These are phyloP conservation scores for Parapsyche elsis DNA, from an alignment of 1,140 invertebrate genomes.

Conservation along the genomic window DNA sequence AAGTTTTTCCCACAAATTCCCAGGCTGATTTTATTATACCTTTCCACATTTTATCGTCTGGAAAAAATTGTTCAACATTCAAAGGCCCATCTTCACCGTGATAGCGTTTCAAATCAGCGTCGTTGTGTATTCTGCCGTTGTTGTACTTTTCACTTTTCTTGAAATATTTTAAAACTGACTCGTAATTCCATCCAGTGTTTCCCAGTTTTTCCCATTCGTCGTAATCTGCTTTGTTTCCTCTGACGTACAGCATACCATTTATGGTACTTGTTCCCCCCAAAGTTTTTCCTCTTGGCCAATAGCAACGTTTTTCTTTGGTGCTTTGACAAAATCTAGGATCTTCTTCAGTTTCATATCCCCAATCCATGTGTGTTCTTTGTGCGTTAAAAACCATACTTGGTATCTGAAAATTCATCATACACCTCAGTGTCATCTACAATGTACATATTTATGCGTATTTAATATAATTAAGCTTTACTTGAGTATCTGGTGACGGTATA, in stretches of 20 bases:
- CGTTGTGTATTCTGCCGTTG: slow-evolving; percentile 62
- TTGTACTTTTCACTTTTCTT: slow-evolving; percentile 60
- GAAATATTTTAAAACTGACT: slow-evolving; percentile 60
- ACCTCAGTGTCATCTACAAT: too few relatives aligned
- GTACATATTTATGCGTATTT: background rate
- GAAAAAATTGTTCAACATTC: background rate
- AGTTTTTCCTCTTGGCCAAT: slow-evolving; percentile 62
- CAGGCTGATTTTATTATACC: slow-evolving; percentile 55
- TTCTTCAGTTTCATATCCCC: slow-evolving; percentile 68
- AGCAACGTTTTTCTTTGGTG: slow-evolving; percentile 59
- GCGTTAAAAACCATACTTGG: slow-evolving; percentile 67
- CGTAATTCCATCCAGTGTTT: slow-evolving; percentile 70
- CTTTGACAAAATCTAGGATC: slow-evolving; percentile 59
- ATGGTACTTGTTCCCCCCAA: slow-evolving; percentile 69
- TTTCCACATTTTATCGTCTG: background rate
- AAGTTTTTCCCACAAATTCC: slow-evolving; percentile 59
- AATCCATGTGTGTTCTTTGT: slow-evolving; percentile 67
- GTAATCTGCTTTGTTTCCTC: slow-evolving; percentile 70
- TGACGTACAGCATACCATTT: slow-evolving; percentile 72
- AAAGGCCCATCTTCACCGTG: slow-evolving; percentile 60
- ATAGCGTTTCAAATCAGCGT: too few relatives aligned
- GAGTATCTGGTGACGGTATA: too few relatives aligned
- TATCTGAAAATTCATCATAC: slow-evolving; percentile 60
- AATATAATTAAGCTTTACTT: background rate
- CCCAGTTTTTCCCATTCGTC: slow-evolving; percentile 70